phyloP scores from a whole-genome alignment of 2,888 invertebrate genomes.

The Cactoblastis cactorum region DNA sequence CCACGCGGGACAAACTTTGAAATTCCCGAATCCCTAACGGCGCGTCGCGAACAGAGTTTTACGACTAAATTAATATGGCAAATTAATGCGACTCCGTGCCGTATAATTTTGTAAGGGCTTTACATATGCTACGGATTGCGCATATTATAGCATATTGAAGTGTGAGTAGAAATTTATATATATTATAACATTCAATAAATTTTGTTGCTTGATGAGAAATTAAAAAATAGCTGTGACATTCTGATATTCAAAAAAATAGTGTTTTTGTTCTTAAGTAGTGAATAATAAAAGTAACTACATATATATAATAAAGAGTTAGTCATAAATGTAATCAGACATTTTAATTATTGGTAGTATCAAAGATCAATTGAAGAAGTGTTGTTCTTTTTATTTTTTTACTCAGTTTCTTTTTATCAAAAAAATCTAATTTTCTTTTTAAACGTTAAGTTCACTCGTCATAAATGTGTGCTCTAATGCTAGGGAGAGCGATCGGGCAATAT shows the following conservation, averaged over 20 bases:
- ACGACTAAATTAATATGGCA: constrained; percentile 80
- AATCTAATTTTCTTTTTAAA: no score
- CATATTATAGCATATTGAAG: background rate
- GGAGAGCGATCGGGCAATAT: constrained; percentile 47
- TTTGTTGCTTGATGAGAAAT: no score
- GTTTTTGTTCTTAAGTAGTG: no score
- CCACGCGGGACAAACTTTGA: constrained; percentile 73
- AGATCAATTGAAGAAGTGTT: no score
- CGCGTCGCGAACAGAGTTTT: constrained; percentile 79
- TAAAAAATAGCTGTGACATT: no score
- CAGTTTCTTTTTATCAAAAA: no score
- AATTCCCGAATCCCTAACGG: constrained; percentile 52
- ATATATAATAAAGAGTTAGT: no score
- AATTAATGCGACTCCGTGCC: constrained; percentile 76
- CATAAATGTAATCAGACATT: no score
- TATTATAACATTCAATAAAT: constrained; percentile 27
- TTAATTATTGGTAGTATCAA: no score
- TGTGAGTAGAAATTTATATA: constrained; percentile 44
- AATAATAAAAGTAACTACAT: no score
- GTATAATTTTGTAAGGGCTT: constrained; percentile 71
- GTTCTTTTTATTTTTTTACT: no score
- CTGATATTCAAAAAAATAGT: no score
- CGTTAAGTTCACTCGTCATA: background rate
- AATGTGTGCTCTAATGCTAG: background rate
- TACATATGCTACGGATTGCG: background rate